Conservation (phyloP, 1,140 invertebrate species). For the Neocloeon triangulifer region DNA sequence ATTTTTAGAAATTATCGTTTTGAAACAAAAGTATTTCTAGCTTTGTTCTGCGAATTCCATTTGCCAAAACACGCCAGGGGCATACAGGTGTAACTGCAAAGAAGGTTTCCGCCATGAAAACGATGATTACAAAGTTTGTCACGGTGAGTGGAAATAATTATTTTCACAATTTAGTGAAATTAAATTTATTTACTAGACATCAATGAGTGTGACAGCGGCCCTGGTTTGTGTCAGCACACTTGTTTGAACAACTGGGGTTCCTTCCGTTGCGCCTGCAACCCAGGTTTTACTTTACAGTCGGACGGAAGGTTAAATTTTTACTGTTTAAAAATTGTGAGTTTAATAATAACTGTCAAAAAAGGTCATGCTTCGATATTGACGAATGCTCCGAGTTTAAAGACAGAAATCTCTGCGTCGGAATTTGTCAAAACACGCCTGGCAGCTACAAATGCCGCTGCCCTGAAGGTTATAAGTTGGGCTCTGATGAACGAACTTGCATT, state of each 20-base stretch:
- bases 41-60: constrained; percentile 19
- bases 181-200: constrained; percentile 20
- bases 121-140: constrained; percentile 18
- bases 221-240: constrained; percentile 52
- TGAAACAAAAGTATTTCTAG: constrained; percentile 7
- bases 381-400: constrained; percentile 57
- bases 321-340: no score
- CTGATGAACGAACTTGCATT: constrained; percentile 46
- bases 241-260: constrained; percentile 67
- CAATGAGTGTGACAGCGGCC: constrained; percentile 25
- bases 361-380: constrained; percentile 63
- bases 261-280: constrained; percentile 50
- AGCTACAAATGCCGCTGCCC: constrained; percentile 75
- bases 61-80: constrained; percentile 33
- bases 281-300: constrained; percentile 39
- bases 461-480: constrained; percentile 47
- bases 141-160: constrained; percentile 15
- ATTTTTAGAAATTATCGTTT: not conserved
- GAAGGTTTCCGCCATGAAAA: constrained; percentile 38
- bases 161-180: no score
- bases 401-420: constrained; percentile 51
- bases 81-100: constrained; percentile 32
- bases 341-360: constrained; percentile 12
- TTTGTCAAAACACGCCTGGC: constrained; percentile 71
- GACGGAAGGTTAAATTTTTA: constrained; percentile 36